Evolutionary conservation across 2,888 invertebrate genomes (phyloP).

Genomic region (Apocheima hispidaria): DNA sequence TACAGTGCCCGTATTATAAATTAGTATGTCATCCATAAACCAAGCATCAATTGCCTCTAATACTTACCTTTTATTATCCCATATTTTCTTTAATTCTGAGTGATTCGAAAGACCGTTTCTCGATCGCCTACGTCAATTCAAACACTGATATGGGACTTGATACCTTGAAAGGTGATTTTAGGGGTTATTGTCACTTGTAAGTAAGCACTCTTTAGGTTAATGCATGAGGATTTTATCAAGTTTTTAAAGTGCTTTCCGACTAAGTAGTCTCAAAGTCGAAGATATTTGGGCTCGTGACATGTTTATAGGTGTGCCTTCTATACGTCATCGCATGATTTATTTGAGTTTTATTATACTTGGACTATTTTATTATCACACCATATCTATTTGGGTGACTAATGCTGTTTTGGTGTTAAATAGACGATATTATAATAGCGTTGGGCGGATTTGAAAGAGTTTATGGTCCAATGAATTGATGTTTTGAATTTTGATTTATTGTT

Average conservation of each 20-base stretch:
- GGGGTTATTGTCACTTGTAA: conserved; percentile 41
- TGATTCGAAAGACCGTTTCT: conserved; percentile 41
- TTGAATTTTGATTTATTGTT: conserved; percentile 43
- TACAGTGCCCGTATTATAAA: conserved; percentile 28
- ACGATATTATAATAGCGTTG: conserved; percentile 35
- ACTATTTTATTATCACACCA: conserved; percentile 46
- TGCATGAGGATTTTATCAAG: conserved; percentile 51
- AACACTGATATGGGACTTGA: conserved; percentile 30
- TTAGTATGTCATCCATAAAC: conserved; percentile 41
- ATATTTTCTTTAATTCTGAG: conserved; percentile 45
- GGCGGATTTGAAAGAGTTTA: conserved; percentile 37
- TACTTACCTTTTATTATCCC: conserved; percentile 43
- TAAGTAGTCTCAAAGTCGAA: conserved; percentile 41
- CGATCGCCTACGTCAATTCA: conserved; percentile 41
- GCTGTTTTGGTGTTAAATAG: conserved; percentile 45
- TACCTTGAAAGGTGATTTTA: conserved; percentile 39
- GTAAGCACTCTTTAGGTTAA: conserved; percentile 40
- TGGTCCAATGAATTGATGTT: conserved; percentile 34
- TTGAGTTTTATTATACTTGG: conserved; percentile 44
- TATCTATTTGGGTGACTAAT: conserved; percentile 48
- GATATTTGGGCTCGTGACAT: conserved; percentile 40
- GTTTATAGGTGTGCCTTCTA: conserved; percentile 49
- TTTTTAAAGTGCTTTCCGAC: conserved; percentile 46
- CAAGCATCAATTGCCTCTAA: conserved; percentile 39
- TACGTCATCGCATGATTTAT: conserved; percentile 55